Evolutionary conservation across 2,113 vertebrate species (phyloP).

Genomic region (Podilymbus podiceps): DNA sequence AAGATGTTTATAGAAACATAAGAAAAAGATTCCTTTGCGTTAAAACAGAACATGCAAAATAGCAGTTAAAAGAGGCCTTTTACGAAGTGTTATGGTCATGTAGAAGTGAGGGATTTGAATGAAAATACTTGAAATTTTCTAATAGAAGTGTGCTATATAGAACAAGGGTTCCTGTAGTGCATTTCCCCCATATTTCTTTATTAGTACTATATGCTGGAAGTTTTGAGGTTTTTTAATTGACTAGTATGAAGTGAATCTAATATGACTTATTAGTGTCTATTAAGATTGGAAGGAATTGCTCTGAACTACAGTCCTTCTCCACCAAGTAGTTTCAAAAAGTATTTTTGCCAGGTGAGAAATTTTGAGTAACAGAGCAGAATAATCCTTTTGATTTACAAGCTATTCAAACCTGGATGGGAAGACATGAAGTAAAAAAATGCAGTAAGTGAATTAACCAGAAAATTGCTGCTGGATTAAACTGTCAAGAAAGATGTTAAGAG

Average conservation of each 20-base stretch:
- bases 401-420: neutral
- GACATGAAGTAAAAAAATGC: neutral
- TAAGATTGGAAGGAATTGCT: neutral
- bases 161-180: neutral
- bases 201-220: neutral
- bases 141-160: neutral
- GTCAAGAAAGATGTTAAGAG: neutral
- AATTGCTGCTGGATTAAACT: neutral
- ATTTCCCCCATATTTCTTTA: neutral
- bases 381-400: slow-evolving; percentile 8
- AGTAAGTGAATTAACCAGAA: neutral
- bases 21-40: neutral
- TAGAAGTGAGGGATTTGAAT: neutral
- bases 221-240: neutral
- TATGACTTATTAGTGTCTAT: neutral
- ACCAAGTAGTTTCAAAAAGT: neutral
- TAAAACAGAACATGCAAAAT: neutral
- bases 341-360: neutral
- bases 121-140: neutral
- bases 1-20: neutral
- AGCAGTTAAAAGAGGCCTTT: neutral
- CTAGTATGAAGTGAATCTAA: neutral
- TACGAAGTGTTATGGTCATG: neutral
- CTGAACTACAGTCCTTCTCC: neutral
- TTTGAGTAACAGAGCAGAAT: neutral